phyloP scores from a whole-genome alignment of 1,140 invertebrate genomes.

The Sinella curviseta region DNA sequence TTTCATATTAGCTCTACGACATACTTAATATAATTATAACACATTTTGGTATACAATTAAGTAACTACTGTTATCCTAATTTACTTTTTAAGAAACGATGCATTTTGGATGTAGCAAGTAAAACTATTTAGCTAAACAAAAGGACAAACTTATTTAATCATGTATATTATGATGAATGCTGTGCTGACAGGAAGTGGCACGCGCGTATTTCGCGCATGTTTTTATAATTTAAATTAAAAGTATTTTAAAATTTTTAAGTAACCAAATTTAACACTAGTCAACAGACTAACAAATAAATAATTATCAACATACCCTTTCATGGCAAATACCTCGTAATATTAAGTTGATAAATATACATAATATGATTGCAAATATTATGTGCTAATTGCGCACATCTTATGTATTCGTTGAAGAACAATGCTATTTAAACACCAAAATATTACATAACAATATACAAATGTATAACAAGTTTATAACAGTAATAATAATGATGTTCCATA shows the following conservation, averaged over 20 bases:
- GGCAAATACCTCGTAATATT: not conserved
- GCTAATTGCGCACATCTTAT: not conserved
- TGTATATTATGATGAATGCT: too few relatives aligned
- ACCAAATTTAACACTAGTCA: too few relatives aligned
- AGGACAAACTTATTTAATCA: not conserved
- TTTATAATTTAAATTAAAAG: too few relatives aligned
- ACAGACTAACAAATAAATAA: too few relatives aligned
- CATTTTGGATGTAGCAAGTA: not conserved
- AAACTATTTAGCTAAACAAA: not conserved
- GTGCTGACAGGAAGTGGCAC: too few relatives aligned
- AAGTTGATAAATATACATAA: not conserved
- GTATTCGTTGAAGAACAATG: not conserved
- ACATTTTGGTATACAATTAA: conserved; percentile 16
- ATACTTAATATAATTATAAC: not conserved
- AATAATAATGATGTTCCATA: not conserved
- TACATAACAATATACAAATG: not conserved
- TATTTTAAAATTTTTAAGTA: too few relatives aligned
- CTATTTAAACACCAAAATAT: not conserved
- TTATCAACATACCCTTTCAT: too few relatives aligned
- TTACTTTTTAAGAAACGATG: too few relatives aligned
- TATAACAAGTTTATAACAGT: not conserved
- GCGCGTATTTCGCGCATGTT: too few relatives aligned
- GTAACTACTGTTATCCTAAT: too few relatives aligned
- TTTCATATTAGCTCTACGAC: not conserved
- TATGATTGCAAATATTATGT: not conserved